Evolutionary conservation across 1,140 invertebrate species (phyloP).

Genomic region (Drosophila guanche): DNA sequence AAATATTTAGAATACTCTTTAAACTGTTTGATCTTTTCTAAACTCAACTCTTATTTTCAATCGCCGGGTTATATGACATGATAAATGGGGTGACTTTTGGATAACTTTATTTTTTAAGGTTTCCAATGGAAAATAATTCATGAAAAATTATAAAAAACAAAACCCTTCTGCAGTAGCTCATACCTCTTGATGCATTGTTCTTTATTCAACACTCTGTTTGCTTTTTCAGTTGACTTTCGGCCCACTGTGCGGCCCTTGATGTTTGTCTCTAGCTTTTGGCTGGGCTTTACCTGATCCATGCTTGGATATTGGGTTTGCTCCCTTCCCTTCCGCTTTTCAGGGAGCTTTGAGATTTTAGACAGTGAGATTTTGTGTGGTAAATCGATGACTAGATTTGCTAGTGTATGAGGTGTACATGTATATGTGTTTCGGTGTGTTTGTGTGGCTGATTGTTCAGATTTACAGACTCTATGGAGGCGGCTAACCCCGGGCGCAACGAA

Average conservation of each 20-base stretch:
- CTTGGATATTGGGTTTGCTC: conserved; percentile 43
- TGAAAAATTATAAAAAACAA: not conserved
- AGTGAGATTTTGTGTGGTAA: conserved; percentile 62
- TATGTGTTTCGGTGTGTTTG: conserved; percentile 39
- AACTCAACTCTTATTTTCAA: too few relatives aligned
- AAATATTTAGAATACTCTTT: too few relatives aligned
- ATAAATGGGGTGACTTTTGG: too few relatives aligned
- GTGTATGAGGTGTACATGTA: conserved; percentile 34
- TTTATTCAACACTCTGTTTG: conserved; percentile 10
- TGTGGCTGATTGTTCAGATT: conserved; percentile 55
- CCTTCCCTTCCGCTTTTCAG: conserved; percentile 48
- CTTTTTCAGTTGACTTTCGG: conserved; percentile 20
- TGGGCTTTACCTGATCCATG: conserved; percentile 68
- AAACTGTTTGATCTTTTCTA: too few relatives aligned
- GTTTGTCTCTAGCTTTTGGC: conserved; percentile 25
- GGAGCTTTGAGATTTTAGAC: conserved; percentile 68
- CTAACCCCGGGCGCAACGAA: conserved; percentile 50
- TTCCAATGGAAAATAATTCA: not conserved
- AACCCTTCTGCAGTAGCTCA: too few relatives aligned
- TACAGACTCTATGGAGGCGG: conserved; percentile 64
- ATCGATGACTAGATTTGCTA: conserved; percentile 73
- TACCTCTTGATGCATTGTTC: not conserved
- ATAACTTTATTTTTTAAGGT: too few relatives aligned
- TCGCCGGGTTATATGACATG: too few relatives aligned
- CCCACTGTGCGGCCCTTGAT: conserved; percentile 34